phyloP scores from a whole-genome alignment of 2,888 invertebrate species.

The Tetropium fuscum region DNA sequence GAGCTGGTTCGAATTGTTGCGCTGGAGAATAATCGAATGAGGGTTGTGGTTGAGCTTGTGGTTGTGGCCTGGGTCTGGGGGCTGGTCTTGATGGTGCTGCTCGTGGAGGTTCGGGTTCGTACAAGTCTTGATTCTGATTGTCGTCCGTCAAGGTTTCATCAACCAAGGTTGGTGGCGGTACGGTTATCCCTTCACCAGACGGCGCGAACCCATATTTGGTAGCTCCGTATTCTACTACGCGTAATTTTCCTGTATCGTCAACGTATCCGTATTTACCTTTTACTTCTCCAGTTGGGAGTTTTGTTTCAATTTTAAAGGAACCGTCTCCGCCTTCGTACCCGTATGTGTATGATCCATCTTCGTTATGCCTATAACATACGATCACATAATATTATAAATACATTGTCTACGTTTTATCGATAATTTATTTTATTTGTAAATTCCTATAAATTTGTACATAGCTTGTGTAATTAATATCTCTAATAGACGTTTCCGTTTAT shows the following conservation, averaged over 20 bases:
- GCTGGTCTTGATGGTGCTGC: conserved; percentile 45
- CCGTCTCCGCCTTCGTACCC: conserved; percentile 92
- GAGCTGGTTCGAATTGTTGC: conserved; percentile 44
- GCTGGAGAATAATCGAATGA: conserved; percentile 48
- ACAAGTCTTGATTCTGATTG: conserved; percentile 52
- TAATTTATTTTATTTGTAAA: no score
- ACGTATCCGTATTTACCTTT: conserved; percentile 93
- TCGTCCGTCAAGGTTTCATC: conserved; percentile 68
- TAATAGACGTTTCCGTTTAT: no score
- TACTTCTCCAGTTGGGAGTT: conserved; percentile 83
- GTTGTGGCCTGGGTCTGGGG: conserved; percentile 49
- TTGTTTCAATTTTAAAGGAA: conserved; percentile 91
- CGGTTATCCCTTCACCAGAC: conserved; percentile 87
- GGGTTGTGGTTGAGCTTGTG: conserved; percentile 58
- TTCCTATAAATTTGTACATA: no score
- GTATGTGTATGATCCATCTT: conserved; percentile 91
- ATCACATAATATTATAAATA: no score
- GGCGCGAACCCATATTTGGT: conserved; percentile 91
- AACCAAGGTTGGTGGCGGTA: conserved; percentile 74
- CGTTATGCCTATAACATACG: conserved; percentile 79
- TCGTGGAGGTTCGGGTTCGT: conserved; percentile 42
- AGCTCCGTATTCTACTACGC: conserved; percentile 90
- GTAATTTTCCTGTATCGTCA: conserved; percentile 83
- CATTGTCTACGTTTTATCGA: no score
- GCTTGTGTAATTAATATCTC: no score